Percentiles rank a stretch among this genome's conserved stretches.
Conservation (phyloP, 2,113 vertebrate genomes). For the Amazona vittata region DNA sequence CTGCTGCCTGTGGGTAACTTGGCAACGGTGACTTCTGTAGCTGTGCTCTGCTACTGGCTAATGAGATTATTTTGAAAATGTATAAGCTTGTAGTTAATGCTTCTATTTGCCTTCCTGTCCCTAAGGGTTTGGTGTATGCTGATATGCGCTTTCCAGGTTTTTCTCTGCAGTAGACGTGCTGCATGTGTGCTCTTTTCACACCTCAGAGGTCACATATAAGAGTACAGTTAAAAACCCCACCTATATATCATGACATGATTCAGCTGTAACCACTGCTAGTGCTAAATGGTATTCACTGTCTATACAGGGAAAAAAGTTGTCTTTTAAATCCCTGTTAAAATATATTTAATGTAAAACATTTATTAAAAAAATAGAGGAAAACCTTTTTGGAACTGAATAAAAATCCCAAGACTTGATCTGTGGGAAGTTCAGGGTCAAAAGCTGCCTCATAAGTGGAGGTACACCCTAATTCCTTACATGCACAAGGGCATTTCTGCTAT, state of each 20-base stretch:
- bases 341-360: rapidly evolving
- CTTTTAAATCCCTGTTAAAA: background rate
- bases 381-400: background rate
- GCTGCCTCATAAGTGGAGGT: background rate
- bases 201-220: background rate
- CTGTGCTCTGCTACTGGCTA: background rate
- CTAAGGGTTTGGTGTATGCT: background rate
- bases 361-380: background rate
- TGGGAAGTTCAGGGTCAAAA: background rate
- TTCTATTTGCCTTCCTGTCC: background rate
- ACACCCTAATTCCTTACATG: background rate
- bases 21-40: background rate
- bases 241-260: background rate
- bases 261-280: background rate
- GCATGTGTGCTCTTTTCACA: rapidly evolving
- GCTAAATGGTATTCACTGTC: background rate
- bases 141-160: background rate
- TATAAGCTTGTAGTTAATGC: background rate
- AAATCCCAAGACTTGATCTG: background rate
- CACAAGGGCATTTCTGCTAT: rapidly evolving
- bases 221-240: background rate
- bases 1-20: background rate
- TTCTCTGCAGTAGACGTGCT: background rate
- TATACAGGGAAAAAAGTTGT: background rate
- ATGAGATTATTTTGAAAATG: background rate